Evolutionary conservation across 2,113 vertebrate species (phyloP), one percentile per base, ranked within the genome.

Genomic region (Thinocorus orbignyianus): DNA sequence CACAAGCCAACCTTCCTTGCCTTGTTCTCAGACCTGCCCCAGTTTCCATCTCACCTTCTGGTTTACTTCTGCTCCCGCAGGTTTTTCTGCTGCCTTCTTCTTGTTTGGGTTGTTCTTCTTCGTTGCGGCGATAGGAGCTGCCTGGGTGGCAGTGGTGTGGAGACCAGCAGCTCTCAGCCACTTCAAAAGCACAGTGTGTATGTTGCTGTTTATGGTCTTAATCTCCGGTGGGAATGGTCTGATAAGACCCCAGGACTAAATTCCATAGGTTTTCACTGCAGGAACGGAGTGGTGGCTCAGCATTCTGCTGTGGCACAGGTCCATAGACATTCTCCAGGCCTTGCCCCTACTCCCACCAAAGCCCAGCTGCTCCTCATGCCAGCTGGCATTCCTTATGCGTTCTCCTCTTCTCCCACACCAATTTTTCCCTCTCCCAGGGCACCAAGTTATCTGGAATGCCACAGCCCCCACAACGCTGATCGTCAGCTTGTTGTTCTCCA

Each of bases 101-200:
- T 23, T 73, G 14, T 11, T 79, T 1, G 83, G 35, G 48, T n/a
- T 83, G 15, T 79, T 69, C 60, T 30, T 57, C 46, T 6, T 20
- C 0, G 4, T 10, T 8, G 54, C 33, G 2, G 13, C 1, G 1
- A 1, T 31, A 17, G 48, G 14, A 30, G 9, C 14, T 1, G 31
- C 7, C 14, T 6, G 9, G 52, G 24, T 8, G 6, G 48, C 5
- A 2, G 14, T 0, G 2, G 3, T 12, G 58, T 39, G 77, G 65
- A 82, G 10, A 57, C 71, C 44, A 7, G 33, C 14, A 46, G 35
- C 28, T 39, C 42, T 26, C 15, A 6, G 2, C 17, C 2, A 0
- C 14, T 10, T 33, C 22, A 3, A 3, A 20, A 5, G 4, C 31
- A 33, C 8, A 20, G 9, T 0, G 4, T 39, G 92, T 94, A 48